Base-by-base conservation (phyloP, 2,888 invertebrate genomes). In the Notodonta dromedarius region DNA sequence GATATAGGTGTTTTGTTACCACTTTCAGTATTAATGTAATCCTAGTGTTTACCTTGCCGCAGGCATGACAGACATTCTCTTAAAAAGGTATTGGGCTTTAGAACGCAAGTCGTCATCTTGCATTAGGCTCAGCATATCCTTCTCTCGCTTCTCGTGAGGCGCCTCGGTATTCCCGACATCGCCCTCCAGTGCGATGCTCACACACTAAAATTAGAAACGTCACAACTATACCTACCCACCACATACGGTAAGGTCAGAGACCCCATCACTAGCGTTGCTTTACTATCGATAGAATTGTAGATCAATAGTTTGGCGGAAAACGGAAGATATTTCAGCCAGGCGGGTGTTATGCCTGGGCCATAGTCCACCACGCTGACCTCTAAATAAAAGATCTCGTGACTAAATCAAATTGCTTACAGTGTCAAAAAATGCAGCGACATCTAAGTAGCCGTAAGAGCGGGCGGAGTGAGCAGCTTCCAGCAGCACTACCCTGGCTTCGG, bases 51-150 rank as follows among this genome's bases (percentile, higher is more conserved):
- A 91, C 93, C 93, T 89, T 6, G 86, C 75, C 7, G 85, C 88
- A 0, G 93, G 93, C 62, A 93, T 78, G 4, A 88, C 86, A 16
- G 93, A 91, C 93, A 93, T 93, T 55, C 81, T 79, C 61, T 84
- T 85, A 72, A 93, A 93, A n/a, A 92, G 82, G 56, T 89, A 85
- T 66, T 83, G 75, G 0, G 93, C 93, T 0, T 85, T 90, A 0
- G 84, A 79, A 0, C 83, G 79, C 53, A 91, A 58, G 59, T 93
- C 93, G 0, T 88, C 86, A 51, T 91, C 93, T 65, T 89, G 92
- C 92, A 93, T 91, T 57, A 93, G 74, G 55, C 82, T 74, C 53
- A 93, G 86, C 84, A 93, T 83, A 1, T 83, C 92, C 32, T 85
- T 86, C 63, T 91, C 90, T 0, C 93, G 83, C 62, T 90, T 88